Evolutionary conservation across 2,888 invertebrate genomes (phyloP).

Genomic region (Ariolimax columbianus): DNA sequence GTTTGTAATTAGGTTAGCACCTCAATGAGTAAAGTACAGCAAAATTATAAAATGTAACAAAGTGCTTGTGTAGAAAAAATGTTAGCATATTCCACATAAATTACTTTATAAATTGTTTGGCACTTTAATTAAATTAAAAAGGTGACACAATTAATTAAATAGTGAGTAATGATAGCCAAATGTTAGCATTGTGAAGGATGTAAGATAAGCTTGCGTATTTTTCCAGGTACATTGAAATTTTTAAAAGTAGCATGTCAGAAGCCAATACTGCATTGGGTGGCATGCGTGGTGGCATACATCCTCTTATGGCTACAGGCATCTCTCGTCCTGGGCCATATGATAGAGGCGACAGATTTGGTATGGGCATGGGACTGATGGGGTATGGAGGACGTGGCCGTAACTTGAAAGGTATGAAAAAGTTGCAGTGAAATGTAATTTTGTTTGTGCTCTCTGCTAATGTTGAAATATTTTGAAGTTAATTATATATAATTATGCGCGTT

Average conservation of each 20-base stretch:
- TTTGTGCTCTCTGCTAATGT: too few species aligned
- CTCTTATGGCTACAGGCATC: conserved; percentile 79
- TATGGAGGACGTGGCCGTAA: conserved; percentile 72
- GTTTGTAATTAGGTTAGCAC: too few species aligned
- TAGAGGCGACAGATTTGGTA: conserved; percentile 75
- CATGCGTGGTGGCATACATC: conserved; percentile 70
- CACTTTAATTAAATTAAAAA: background rate
- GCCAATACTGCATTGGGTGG: conserved; percentile 83
- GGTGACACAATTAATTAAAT: background rate
- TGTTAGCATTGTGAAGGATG: background rate
- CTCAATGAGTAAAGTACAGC: too few species aligned
- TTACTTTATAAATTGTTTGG: background rate
- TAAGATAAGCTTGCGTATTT: background rate
- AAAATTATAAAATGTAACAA: background rate
- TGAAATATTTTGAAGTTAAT: too few species aligned
- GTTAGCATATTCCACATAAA: background rate
- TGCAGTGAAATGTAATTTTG: background rate
- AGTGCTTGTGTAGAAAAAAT: background rate
- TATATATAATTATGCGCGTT: too few species aligned
- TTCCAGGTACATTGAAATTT: conserved; percentile 96
- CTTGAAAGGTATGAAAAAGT: conserved; percentile 70
- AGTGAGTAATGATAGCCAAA: background rate
- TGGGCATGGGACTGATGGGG: conserved; percentile 73
- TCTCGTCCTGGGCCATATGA: conserved; percentile 76
- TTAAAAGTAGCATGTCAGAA: conserved; percentile 93